Evolutionary conservation across 2,113 vertebrate genomes (phyloP).

Genomic region (Galbula dea): DNA sequence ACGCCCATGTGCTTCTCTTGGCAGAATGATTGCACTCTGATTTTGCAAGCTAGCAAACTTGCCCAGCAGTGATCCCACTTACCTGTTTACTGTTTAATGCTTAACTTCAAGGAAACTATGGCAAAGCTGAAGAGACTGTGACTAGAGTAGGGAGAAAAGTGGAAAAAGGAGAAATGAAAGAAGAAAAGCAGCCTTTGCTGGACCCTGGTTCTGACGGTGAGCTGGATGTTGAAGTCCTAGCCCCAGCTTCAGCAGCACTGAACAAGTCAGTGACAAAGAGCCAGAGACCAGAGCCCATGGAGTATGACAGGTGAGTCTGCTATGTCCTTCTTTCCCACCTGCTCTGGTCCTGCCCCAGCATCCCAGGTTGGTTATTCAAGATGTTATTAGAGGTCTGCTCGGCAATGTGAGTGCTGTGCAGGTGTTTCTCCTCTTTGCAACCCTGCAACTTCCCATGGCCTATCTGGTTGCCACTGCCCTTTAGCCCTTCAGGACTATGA

Average conservation of each 20-base stretch:
- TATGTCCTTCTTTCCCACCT: neutral
- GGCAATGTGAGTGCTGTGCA: neutral
- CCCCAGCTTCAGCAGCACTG: constrained; percentile 24
- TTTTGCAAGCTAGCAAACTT: neutral
- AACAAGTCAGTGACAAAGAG: constrained; percentile 75
- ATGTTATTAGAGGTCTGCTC: neutral
- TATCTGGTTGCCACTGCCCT: neutral
- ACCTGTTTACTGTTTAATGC: neutral
- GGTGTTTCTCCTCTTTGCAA: neutral
- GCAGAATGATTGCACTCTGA: neutral
- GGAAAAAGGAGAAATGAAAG: constrained; percentile 39
- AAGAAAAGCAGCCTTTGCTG: constrained; percentile 69
- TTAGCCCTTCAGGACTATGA: accelerated
- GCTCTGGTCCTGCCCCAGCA: neutral
- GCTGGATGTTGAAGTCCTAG: constrained; percentile 56
- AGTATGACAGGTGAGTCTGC: constrained; percentile 79
- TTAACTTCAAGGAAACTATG: constrained; percentile 79
- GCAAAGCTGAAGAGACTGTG: constrained; percentile 76
- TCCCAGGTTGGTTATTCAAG: neutral
- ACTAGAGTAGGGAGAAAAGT: constrained; percentile 66
- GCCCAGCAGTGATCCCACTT: neutral
- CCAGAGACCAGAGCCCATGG: constrained; percentile 78
- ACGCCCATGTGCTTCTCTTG: neutral
- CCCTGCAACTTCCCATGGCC: neutral
- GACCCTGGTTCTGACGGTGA: constrained; percentile 65